phyloP scores from a whole-genome alignment of 64 coral and sea anemone species.

The Montipora foliosa region DNA sequence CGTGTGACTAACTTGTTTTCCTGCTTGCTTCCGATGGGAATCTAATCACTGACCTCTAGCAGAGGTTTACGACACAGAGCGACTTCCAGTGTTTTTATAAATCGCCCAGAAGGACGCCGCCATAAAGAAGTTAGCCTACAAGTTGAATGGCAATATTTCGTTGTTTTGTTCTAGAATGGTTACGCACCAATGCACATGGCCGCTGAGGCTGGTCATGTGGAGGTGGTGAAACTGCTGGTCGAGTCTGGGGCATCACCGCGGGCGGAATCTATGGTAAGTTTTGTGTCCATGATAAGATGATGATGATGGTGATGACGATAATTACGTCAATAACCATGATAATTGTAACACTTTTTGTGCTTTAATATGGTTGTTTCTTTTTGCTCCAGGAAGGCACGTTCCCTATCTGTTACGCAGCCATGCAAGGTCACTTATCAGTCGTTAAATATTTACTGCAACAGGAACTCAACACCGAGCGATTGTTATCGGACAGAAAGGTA shows the following conservation, averaged over 20 bases:
- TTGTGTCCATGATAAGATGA: not conserved
- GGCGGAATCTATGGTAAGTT: conserved; percentile 76
- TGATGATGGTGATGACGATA: no score
- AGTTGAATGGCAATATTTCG: not conserved
- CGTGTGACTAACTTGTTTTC: no score
- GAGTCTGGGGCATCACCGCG: conserved; percentile 90
- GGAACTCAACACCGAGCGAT: conserved; percentile 76
- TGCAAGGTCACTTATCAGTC: conserved; percentile 70
- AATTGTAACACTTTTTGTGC: no score
- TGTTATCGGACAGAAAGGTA: conserved; percentile 90
- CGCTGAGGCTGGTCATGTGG: conserved; percentile 79
- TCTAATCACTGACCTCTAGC: no score
- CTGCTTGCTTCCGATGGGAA: no score
- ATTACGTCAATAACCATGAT: no score
- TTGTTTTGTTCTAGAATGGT: conserved; percentile 51
- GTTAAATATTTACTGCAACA: conserved; percentile 91
- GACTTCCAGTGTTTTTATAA: no score
- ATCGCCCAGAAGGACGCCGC: no score
- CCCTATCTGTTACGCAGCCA: conserved; percentile 87
- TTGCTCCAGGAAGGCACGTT: conserved; percentile 81
- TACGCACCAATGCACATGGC: conserved; percentile 93
- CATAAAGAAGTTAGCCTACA: no score
- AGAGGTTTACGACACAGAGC: no score
- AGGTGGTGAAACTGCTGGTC: conserved; percentile 80
- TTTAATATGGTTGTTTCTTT: not conserved